These are phyloP conservation scores for Galeopterus variegatus DNA, from an alignment of 2,113 vertebrate genomes.

Conservation along the genomic window DNA sequence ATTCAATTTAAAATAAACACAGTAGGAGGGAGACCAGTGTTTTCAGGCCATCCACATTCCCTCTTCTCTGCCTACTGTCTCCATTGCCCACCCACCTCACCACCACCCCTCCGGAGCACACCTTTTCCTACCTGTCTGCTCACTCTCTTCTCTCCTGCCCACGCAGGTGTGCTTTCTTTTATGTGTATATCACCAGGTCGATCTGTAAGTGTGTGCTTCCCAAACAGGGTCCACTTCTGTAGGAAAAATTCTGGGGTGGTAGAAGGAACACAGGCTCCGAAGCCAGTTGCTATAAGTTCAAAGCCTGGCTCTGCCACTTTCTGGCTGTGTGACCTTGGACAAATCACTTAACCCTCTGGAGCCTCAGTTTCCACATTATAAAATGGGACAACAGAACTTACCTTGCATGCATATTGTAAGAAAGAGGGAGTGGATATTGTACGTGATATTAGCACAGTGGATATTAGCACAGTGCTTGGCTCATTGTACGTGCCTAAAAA, in stretches of 20 bases:
- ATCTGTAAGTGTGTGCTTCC: background rate
- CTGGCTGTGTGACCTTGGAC: background rate
- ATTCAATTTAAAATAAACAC: background rate
- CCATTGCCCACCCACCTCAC: no score
- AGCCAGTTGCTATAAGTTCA: rapidly evolving
- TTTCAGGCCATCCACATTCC: background rate
- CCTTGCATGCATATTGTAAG: background rate
- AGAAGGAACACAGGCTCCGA: background rate
- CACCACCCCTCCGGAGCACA: background rate
- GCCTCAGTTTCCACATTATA: background rate
- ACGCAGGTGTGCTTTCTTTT: no score
- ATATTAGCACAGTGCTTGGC: background rate
- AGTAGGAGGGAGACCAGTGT: background rate
- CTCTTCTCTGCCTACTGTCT: background rate
- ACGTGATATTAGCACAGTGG: no score
- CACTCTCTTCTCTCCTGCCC: background rate
- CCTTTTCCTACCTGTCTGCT: background rate
- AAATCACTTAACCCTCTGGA: background rate
- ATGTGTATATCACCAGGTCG: background rate
- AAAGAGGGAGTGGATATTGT: background rate
- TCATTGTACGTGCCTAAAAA: background rate
- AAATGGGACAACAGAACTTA: background rate
- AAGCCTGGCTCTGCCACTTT: background rate
- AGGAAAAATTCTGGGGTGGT: background rate
- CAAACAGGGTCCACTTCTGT: background rate